Evolutionary conservation across 2,113 vertebrate species (phyloP).

Genomic region (Callorhinus ursinus): DNA sequence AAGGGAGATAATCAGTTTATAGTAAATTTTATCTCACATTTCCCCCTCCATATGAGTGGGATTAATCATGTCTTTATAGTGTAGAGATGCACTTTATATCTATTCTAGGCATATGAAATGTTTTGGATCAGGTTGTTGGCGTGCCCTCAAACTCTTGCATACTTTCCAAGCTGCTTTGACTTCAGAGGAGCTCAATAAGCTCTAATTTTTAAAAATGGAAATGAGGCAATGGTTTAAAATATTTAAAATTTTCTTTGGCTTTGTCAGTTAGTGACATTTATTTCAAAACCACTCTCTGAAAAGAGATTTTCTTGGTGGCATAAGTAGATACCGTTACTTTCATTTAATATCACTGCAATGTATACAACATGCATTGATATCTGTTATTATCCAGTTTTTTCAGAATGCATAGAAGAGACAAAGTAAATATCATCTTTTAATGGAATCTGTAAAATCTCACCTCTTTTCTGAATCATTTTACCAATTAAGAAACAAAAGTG

Average conservation of each 20-base stretch:
- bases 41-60: background rate
- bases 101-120: background rate
- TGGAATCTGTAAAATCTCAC: background rate
- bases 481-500: slow-evolving; percentile 8
- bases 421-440: slow-evolving; percentile 22
- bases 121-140: slow-evolving; percentile 47
- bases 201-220: slow-evolving; percentile 56
- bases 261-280: slow-evolving; percentile 34
- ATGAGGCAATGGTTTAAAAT: slow-evolving; percentile 48
- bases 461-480: slow-evolving; percentile 29
- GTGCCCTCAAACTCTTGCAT: slow-evolving; percentile 16
- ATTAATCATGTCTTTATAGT: background rate
- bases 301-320: slow-evolving; percentile 23
- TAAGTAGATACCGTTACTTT: background rate
- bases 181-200: slow-evolving; percentile 24
- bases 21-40: slow-evolving; percentile 42
- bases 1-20: slow-evolving; percentile 56
- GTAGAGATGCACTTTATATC: background rate
- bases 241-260: slow-evolving; percentile 17
- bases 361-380: background rate
- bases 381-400: background rate
- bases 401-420: background rate
- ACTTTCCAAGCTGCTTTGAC: slow-evolving; percentile 46
- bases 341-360: background rate
- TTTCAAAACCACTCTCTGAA: background rate